Percentiles rank a stretch among this genome's conserved stretches.
Evolutionary conservation across 2,888 invertebrate species (phyloP).

Genomic region (Celastrina argiolus): DNA sequence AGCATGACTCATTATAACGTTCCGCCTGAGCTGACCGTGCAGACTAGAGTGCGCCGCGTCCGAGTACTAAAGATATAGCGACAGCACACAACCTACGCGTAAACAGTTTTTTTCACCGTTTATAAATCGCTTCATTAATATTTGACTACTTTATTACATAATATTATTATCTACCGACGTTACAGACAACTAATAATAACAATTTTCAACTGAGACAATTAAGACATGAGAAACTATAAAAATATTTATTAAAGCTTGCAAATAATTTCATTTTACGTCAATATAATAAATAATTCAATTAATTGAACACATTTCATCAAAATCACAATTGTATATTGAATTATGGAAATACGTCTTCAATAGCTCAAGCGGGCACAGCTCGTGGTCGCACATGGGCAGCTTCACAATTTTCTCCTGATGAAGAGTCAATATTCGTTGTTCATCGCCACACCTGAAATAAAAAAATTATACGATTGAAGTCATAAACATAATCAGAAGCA

Average conservation of each 20-base stretch:
- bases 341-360: slow-evolving; percentile 77
- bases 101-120: too few relatives aligned
- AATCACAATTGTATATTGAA: slow-evolving; percentile 81
- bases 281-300: slow-evolving; percentile 22
- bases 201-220: background rate
- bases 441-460: slow-evolving; percentile 69
- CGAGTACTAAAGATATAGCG: too few relatives aligned
- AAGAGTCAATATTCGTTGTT: slow-evolving; percentile 79
- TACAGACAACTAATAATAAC: background rate
- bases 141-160: too few relatives aligned
- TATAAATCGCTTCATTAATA: too few relatives aligned
- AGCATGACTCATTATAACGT: too few relatives aligned
- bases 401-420: slow-evolving; percentile 86
- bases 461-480: too few relatives aligned
- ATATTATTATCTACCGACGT: too few relatives aligned
- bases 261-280: slow-evolving; percentile 5
- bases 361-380: slow-evolving; percentile 81
- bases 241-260: slow-evolving; percentile 23
- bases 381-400: slow-evolving; percentile 82
- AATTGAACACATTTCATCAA: slow-evolving; percentile 80
- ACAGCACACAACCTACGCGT: too few relatives aligned
- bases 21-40: too few relatives aligned
- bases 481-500: too few relatives aligned
- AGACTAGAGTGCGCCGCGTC: too few relatives aligned
- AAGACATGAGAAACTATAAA: background rate